These are phyloP conservation scores for Urechis unicinctus DNA, from an alignment of 2,888 invertebrate genomes.

Conservation along the genomic window DNA sequence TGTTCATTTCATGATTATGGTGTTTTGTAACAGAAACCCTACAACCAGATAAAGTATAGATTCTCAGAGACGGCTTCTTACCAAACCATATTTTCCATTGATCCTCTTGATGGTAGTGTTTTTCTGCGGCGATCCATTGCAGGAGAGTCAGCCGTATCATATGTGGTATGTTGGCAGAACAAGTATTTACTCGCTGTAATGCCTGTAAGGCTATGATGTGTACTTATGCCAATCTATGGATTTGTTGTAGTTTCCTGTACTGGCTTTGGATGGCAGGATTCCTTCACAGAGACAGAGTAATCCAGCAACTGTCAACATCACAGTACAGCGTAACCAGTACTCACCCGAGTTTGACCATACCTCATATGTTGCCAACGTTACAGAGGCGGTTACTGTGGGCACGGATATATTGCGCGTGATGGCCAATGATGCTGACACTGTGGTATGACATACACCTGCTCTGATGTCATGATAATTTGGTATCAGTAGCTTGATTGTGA, in stretches of 20 bases:
- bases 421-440: slow-evolving; percentile 16
- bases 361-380: slow-evolving; percentile 13
- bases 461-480: background rate
- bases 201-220: too few species aligned
- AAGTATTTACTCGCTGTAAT: too few species aligned
- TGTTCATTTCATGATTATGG: too few species aligned
- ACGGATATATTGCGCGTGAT: slow-evolving; percentile 12
- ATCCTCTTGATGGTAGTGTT: slow-evolving; percentile 79
- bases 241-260: background rate
- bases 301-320: slow-evolving; percentile 23
- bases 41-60: slow-evolving; percentile 13
- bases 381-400: slow-evolving; percentile 6
- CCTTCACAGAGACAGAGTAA: slow-evolving; percentile 11
- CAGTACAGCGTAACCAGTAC: slow-evolving; percentile 29
- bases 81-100: slow-evolving; percentile 63
- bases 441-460: slow-evolving; percentile 4
- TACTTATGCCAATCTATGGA: too few species aligned
- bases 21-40: slow-evolving; percentile 17
- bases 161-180: slow-evolving; percentile 18
- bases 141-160: slow-evolving; percentile 15
- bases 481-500: background rate
- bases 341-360: slow-evolving; percentile 24
- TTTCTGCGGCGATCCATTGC: slow-evolving; percentile 50
- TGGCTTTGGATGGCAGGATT: slow-evolving; percentile 15
- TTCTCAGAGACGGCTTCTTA: slow-evolving; percentile 16